phyloP scores from a whole-genome alignment of 1,140 invertebrate species.

The Spodoptera frugiperda region DNA sequence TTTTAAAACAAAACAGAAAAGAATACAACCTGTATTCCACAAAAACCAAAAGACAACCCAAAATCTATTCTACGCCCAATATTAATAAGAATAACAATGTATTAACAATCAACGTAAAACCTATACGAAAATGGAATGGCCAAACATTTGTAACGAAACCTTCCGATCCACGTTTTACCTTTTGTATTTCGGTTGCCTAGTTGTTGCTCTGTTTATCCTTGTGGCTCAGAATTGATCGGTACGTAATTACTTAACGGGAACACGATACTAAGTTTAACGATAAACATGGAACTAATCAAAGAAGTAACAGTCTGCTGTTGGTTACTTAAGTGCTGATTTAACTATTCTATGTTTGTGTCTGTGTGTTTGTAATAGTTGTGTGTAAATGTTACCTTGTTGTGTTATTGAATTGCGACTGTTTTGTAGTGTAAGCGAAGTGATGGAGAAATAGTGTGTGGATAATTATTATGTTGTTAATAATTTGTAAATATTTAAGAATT shows the following conservation, averaged over 20 bases:
- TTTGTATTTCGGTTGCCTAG: not conserved
- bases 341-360: not conserved
- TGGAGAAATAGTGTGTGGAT: too few species aligned
- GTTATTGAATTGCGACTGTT: too few species aligned
- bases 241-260: constrained; percentile 51
- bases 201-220: not conserved
- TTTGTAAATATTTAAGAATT: too few species aligned
- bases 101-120: not conserved
- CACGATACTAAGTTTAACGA: constrained; percentile 45
- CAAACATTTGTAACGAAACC: not conserved
- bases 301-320: constrained; percentile 13
- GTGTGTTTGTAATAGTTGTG: not conserved
- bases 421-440: too few species aligned
- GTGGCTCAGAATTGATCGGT: constrained; percentile 46
- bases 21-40: too few species aligned
- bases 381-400: too few species aligned
- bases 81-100: too few species aligned
- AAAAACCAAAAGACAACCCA: too few species aligned
- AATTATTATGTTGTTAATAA: too few species aligned
- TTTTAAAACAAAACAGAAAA: too few species aligned
- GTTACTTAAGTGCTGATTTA: not conserved
- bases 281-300: constrained; percentile 17
- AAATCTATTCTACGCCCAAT: too few species aligned
- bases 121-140: not conserved
- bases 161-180: not conserved